Conservation (phyloP, 2,113 vertebrate species). For the Tapirus terrestris region DNA sequence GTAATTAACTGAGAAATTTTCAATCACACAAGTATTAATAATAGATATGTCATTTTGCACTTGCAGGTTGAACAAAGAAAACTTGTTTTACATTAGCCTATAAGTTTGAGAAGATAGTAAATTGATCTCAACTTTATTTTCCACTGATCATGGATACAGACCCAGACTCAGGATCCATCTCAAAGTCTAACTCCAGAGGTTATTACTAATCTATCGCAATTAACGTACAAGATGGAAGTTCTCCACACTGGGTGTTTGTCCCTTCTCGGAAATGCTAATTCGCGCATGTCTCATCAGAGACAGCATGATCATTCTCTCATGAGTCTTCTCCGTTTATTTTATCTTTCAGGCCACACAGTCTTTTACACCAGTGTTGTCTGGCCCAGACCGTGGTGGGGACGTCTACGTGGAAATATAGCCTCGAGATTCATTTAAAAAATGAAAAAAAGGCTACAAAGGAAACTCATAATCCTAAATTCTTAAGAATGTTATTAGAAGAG, state of each 20-base stretch:
- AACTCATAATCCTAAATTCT: not conserved
- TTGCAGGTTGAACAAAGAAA: not conserved
- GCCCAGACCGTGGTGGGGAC: not conserved
- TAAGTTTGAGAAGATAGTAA: not conserved
- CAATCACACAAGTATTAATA: not conserved
- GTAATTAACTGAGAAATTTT: not conserved
- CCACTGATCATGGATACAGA: not conserved
- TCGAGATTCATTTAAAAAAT: not conserved
- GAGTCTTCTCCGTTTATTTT: not conserved
- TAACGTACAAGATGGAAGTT: not conserved
- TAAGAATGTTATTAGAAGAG: not conserved
- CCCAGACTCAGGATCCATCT: not conserved
- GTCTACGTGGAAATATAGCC: not conserved
- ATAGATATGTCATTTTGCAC: not conserved
- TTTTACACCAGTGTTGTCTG: not conserved
- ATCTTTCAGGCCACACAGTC: not conserved
- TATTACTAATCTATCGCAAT: not conserved
- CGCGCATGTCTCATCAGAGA: too few species aligned
- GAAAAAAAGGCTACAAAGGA: not conserved
- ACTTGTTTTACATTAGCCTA: not conserved
- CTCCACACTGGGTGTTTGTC: not conserved
- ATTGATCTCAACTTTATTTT: not conserved
- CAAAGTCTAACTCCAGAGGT: not conserved
- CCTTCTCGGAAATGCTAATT: not conserved
- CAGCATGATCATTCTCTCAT: not conserved